Base-by-base conservation (phyloP, 2,888 invertebrate species). In the Achlya flavicornis region DNA sequence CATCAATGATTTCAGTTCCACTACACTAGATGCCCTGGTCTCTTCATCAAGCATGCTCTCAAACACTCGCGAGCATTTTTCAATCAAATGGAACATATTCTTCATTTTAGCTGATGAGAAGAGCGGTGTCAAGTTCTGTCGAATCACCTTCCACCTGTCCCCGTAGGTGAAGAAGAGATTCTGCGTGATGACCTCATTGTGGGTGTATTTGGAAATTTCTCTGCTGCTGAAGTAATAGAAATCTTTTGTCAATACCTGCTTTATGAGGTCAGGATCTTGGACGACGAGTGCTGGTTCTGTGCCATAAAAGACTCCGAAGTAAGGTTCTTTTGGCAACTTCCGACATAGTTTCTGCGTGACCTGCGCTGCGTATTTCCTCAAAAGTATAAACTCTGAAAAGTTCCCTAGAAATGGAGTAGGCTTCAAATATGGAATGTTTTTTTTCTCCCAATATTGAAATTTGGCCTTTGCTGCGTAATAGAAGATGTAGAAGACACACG, bases 41-140 rank as follows among this genome's bases (percentile, higher is more conserved):
- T 77, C 77, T 11, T 71, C 62, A 12, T 81, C 75, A 0, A 89
- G 65, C 58, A 84, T 62, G 0, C 71, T 68, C 68, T 88, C 84
- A 3, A 86, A 75, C 0, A 48, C 64, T 3, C 70, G 61, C 4
- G 73, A 63, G 63, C 82, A 84, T 7, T 78, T 78, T 38, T 82
- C 74, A 2, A 89, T 83, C 38, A 89, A 74, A 69, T 80, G 63
- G 59, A 85, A 90, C 89, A 90, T 89, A 7, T 83, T 86, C 66
- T 79, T 89, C 79, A 89, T 86, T 72, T 89, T 90, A 0, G 82
- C 72, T 0, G 85, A 79, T 1, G 90, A 77, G 68, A 89, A 91
- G 0, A 90, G 64, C 0, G 86, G 84, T 0, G 85, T 83, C 8
- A 88, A 63, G 61, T 87, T 88, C 61, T 89, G 89, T 0, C 90